Conservation (phyloP, 2,797 vertebrate species). For the Neomorphus geoffroyi region DNA sequence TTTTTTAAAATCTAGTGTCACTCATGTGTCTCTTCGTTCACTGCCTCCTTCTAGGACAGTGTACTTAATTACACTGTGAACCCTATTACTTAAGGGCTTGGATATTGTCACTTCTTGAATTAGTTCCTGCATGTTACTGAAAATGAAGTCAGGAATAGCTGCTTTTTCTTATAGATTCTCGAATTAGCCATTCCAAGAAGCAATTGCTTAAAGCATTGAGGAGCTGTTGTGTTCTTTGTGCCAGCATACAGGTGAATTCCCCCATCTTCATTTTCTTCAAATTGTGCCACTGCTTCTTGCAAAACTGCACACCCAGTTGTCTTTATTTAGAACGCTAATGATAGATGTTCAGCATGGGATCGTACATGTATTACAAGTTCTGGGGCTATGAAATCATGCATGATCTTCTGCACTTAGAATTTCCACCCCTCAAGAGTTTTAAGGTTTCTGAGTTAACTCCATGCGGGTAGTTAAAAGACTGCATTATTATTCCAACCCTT, state of each 20-base stretch:
- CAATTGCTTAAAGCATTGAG: background rate
- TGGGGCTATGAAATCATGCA: background rate
- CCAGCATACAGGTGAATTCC: background rate
- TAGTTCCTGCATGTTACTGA: background rate
- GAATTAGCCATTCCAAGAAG: slow-evolving; percentile 30
- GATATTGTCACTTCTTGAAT: slow-evolving; percentile 32
- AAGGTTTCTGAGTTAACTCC: slow-evolving; percentile 19
- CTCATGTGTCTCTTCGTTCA: background rate
- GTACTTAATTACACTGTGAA: slow-evolving; percentile 29
- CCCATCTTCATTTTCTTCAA: background rate
- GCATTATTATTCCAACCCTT: slow-evolving; percentile 25
- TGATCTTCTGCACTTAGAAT: background rate
- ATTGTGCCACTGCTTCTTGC: background rate
- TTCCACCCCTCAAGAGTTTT: background rate
- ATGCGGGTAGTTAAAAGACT: background rate
- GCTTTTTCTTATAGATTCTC: background rate
- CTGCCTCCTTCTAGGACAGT: background rate
- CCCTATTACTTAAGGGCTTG: slow-evolving; percentile 19
- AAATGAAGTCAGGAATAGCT: slow-evolving; percentile 31
- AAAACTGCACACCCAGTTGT: background rate
- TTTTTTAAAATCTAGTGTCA: background rate
- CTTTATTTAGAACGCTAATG: background rate
- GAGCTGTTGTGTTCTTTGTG: background rate
- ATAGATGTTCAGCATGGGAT: background rate
- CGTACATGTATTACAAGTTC: background rate